phyloP scores from a whole-genome alignment of 2,888 invertebrate species.

The Thera obeliscata region DNA sequence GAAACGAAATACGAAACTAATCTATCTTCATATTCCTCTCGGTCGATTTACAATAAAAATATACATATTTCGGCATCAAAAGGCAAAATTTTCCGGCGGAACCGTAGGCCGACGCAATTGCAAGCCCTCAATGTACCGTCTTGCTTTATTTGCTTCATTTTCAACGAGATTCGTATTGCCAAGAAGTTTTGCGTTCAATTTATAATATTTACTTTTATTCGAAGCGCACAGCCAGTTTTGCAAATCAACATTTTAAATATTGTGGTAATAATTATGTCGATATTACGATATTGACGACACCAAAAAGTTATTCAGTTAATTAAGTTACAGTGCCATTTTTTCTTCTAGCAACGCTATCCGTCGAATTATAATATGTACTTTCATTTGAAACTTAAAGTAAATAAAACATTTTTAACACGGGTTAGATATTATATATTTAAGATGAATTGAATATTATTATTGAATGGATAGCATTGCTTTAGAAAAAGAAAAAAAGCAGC shows the following conservation, averaged over 20 bases:
- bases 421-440: too few species aligned
- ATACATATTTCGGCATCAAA: conserved; percentile 52
- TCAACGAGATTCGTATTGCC: conserved; percentile 68
- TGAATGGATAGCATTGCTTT: too few species aligned
- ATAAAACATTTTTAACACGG: too few species aligned
- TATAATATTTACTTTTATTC: conserved; percentile 51
- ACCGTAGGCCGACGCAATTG: conserved; percentile 65
- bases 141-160: conserved; percentile 73
- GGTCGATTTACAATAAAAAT: conserved; percentile 46
- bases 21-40: conserved; percentile 15
- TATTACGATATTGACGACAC: neutral
- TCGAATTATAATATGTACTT: too few species aligned
- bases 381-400: too few species aligned
- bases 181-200: conserved; percentile 70
- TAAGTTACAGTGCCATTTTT: too few species aligned
- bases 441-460: too few species aligned
- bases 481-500: too few species aligned
- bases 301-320: too few species aligned
- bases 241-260: conserved; percentile 48
- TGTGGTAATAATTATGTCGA: conserved; percentile 38
- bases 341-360: too few species aligned
- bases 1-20: conserved; percentile 14
- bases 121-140: conserved; percentile 54
- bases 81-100: conserved; percentile 58
- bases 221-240: conserved; percentile 51